These are phyloP conservation scores for Magallana ariakensis DNA, from an alignment of 1,140 invertebrate genomes.

Conservation along the genomic window DNA sequence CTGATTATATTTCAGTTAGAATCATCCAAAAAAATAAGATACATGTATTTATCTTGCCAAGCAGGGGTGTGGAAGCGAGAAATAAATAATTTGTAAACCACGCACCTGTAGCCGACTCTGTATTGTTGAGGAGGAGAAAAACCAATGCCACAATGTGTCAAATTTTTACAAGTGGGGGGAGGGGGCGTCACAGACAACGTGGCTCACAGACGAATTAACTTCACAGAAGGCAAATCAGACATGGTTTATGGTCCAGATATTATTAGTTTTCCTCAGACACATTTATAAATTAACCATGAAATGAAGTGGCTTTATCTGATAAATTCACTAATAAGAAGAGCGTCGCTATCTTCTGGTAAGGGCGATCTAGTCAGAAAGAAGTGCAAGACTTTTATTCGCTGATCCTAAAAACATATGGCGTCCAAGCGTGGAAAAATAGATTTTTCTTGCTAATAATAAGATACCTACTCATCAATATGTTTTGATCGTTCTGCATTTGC, in stretches of 20 bases:
- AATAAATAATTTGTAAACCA: neutral
- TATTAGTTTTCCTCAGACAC: slow-evolving; percentile 30
- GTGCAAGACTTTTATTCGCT: neutral
- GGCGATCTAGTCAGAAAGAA: neutral
- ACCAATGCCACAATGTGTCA: neutral
- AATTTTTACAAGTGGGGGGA: neutral
- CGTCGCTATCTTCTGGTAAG: neutral
- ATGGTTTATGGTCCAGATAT: slow-evolving; percentile 24
- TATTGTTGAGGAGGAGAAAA: neutral
- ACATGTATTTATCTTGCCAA: neutral
- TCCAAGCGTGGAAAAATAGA: neutral
- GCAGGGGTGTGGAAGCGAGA: neutral
- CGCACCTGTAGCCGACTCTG: slow-evolving; percentile 7
- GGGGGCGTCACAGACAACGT: neutral
- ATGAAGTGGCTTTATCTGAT: slow-evolving; percentile 34
- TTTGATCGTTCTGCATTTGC: too few relatives aligned
- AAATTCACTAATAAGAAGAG: slow-evolving; percentile 21
- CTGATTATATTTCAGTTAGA: too few relatives aligned
- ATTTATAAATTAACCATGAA: slow-evolving; percentile 34
- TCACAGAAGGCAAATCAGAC: slow-evolving; percentile 7
- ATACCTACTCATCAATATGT: too few relatives aligned
- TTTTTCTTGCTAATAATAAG: too few relatives aligned
- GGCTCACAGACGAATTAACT: slow-evolving; percentile 9
- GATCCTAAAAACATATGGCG: neutral
- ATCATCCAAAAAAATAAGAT: too few relatives aligned